These are phyloP conservation scores for Lutjanus erythropterus DNA, from an alignment of 2,113 vertebrate genomes.

Conservation along the genomic window DNA sequence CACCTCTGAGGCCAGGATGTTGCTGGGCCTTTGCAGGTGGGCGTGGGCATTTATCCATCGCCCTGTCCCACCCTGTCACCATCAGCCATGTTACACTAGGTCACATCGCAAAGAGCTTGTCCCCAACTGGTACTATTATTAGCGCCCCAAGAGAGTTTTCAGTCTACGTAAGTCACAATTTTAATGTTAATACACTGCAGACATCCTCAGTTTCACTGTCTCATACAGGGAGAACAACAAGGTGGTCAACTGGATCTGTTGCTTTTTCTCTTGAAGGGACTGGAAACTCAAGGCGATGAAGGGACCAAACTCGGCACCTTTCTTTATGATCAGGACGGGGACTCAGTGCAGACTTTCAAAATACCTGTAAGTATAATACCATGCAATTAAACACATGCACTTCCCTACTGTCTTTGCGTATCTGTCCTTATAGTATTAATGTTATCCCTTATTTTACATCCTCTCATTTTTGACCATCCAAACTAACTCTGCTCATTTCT, in stretches of 20 bases:
- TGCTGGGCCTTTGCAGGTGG: slow-evolving; percentile 7
- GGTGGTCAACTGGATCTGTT: neutral
- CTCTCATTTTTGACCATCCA: neutral
- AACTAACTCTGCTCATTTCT: neutral
- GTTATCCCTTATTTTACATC: too few species aligned
- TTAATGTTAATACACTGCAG: too few species aligned
- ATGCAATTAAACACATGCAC: too few species aligned
- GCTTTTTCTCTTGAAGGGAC: neutral
- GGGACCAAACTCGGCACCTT: neutral
- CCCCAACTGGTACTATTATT: neutral
- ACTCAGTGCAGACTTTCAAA: neutral
- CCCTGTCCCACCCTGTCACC: neutral
- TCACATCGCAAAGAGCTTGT: neutral
- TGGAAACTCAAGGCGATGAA: neutral
- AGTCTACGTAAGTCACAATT: slow-evolving; percentile 12
- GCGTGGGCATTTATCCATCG: neutral
- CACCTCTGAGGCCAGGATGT: neutral
- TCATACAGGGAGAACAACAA: neutral
- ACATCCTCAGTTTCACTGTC: too few species aligned
- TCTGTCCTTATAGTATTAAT: too few species aligned
- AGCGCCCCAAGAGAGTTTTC: neutral
- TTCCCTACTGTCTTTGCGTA: too few species aligned
- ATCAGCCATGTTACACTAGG: slow-evolving; percentile 3
- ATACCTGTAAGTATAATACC: neutral
- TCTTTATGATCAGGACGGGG: slow-evolving; percentile 12